Evolutionary conservation across 2,113 vertebrate genomes (phyloP), one percentile per base, ranked within the genome.

Genomic region (Ammospiza nelsoni): DNA sequence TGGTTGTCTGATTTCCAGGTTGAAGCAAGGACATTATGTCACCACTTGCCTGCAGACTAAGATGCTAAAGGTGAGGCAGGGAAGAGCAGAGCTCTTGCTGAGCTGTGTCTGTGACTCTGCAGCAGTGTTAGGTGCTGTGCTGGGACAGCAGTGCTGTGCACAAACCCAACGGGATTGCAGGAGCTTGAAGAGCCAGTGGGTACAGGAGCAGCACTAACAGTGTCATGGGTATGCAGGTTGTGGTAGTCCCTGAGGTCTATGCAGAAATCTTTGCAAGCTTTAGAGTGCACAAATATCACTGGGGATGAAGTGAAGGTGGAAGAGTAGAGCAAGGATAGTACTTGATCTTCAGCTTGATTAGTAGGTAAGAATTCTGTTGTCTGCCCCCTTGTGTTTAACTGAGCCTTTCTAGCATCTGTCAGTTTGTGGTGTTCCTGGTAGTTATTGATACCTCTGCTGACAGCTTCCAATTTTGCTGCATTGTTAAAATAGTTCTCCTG

Each of bases 21-120:
- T 92, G 75, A 94, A 71, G 23, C 46, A 63, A 87, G 94, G 89
- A 90, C 61, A 13, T 83, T 33, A 3, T 91, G 84, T 92, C 83
- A 89, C 68, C 3, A 0, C 62, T 83, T 93, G 75, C 41, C 78
- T 68, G 23, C 28, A 22, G 62, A 18, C 35, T 27, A 17, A 21
- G 12, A 8, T 41, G 6, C 61, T 76, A 62, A 88, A 80, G 55
- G 71, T 81, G 83, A 93, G 63, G 29, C 19, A 2, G 11, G 59
- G 69, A 95, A 66, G 63, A 73, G 75, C 76, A 77, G 59, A 71
- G 51, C 55, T 93, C 57, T 67, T 86, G 41, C 37, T 35, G 79
- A 77, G 79, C 14, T 69, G 21, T 55, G 61, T 76, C 58, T 4
- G 0, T 20, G 49, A 46, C 4, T 2, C 61, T 81, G 55, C 61